phyloP scores from a whole-genome alignment of 2,888 invertebrate species.

The Formica aserva region DNA sequence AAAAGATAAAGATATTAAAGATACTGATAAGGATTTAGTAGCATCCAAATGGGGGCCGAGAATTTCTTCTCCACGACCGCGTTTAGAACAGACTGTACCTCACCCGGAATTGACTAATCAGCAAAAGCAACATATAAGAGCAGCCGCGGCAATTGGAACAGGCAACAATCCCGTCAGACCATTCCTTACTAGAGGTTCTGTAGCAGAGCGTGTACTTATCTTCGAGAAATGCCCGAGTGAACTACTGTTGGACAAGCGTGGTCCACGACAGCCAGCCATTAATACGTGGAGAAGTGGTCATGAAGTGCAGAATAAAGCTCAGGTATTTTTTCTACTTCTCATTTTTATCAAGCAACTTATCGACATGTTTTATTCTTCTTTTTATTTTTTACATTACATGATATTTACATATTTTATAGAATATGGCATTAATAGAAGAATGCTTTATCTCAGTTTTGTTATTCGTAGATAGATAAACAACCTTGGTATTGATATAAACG shows the following conservation, averaged over 20 bases:
- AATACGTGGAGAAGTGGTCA: conserved; percentile 85
- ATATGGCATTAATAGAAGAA: no score
- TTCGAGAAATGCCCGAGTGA: conserved; percentile 96
- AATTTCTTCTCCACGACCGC: conserved; percentile 80
- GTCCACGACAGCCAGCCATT: conserved; percentile 87
- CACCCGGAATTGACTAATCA: conserved; percentile 90
- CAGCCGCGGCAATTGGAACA: conserved; percentile 85
- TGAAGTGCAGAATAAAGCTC: conserved; percentile 86
- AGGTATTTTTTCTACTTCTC: conserved; percentile 84
- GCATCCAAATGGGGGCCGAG: conserved; percentile 85
- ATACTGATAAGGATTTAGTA: conserved; percentile 78
- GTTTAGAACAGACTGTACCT: conserved; percentile 86
- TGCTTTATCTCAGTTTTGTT: no score
- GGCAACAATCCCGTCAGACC: conserved; percentile 91
- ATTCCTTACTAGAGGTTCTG: conserved; percentile 95
- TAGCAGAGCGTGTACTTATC: conserved; percentile 95
- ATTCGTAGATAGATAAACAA: no score
- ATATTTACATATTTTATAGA: no score
- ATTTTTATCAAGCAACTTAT: no score
- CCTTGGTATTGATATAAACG: no score
- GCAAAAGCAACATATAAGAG: conserved; percentile 87
- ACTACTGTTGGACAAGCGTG: conserved; percentile 90
- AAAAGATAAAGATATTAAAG: conserved; percentile 71
- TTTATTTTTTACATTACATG: no score
- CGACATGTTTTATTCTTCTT: no score